Evolutionary conservation across 2,888 invertebrate genomes (phyloP).

Genomic region (Dexiosoma caninum): DNA sequence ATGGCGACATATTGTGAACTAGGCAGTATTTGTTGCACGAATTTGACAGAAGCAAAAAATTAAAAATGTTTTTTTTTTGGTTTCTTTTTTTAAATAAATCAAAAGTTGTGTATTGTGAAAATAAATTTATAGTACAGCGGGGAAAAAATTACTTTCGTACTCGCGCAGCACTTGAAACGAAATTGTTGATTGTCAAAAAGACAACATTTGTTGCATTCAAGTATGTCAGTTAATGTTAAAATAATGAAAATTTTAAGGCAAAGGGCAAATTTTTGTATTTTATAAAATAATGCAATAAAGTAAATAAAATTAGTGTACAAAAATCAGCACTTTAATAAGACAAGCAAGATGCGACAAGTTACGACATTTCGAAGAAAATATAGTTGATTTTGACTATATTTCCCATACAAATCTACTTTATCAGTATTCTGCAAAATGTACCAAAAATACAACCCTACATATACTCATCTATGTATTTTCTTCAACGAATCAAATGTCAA

Average conservation of each 20-base stretch:
- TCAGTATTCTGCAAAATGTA: too few relatives aligned
- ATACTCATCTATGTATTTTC: too few relatives aligned
- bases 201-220: conserved; percentile 8
- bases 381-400: too few relatives aligned
- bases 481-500: too few relatives aligned
- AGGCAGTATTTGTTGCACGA: conserved; percentile 20
- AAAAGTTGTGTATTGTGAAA: conserved; percentile 37
- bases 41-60: conserved; percentile 14
- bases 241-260: neutral
- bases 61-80: neutral
- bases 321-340: too few relatives aligned
- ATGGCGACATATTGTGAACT: conserved; percentile 59
- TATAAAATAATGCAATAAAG: too few relatives aligned
- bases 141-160: conserved; percentile 16
- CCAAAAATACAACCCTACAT: too few relatives aligned
- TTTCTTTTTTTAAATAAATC: conserved; percentile 27
- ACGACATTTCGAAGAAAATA: too few relatives aligned
- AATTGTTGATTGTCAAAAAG: conserved; percentile 20
- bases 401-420: too few relatives aligned
- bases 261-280: too few relatives aligned
- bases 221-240: neutral
- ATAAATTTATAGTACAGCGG: conserved; percentile 21
- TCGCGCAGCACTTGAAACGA: conserved; percentile 4
- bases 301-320: too few relatives aligned
- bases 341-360: too few relatives aligned